These are phyloP conservation scores for Stegastes partitus DNA, from an alignment of 2,113 vertebrate species.

Conservation along the genomic window DNA sequence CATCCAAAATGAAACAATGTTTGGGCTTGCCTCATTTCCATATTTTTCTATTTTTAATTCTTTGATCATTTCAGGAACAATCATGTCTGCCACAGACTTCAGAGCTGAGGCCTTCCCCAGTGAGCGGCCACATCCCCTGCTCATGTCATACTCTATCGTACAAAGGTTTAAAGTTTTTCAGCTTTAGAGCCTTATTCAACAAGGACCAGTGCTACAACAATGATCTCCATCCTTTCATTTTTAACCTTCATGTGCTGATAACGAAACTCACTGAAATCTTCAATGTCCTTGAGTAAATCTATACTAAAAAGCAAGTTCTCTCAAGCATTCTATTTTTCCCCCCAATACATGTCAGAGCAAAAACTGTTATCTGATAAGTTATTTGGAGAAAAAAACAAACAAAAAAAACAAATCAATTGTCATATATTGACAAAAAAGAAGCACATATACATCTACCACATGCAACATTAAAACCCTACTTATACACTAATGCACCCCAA, in stretches of 20 bases:
- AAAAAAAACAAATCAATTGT: too few relatives aligned
- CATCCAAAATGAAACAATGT: slow-evolving; percentile 43
- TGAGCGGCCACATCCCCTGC: neutral
- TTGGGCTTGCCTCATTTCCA: slow-evolving; percentile 42
- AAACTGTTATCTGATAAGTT: too few relatives aligned
- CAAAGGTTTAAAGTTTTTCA: neutral
- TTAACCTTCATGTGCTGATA: neutral
- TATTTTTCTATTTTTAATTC: slow-evolving; percentile 50
- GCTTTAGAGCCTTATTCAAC: neutral
- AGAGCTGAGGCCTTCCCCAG: neutral
- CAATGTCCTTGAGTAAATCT: slow-evolving; percentile 5
- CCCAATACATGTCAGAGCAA: too few relatives aligned
- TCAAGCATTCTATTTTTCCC: neutral
- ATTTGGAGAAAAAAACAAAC: too few relatives aligned
- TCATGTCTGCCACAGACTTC: slow-evolving; percentile 2
- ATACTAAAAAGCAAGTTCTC: slow-evolving; percentile 9
- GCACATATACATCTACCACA: too few relatives aligned
- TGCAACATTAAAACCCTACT: too few relatives aligned
- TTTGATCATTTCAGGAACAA: slow-evolving; percentile 44
- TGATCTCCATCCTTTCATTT: slow-evolving; percentile 7
- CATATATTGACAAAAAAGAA: too few relatives aligned
- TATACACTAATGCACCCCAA: too few relatives aligned
- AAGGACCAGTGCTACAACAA: slow-evolving; percentile 11
- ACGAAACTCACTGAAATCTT: slow-evolving; percentile 19
- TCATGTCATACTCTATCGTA: slow-evolving; percentile 14